phyloP scores from a whole-genome alignment of 2,888 invertebrate genomes.

The Drosophila longiperda region DNA sequence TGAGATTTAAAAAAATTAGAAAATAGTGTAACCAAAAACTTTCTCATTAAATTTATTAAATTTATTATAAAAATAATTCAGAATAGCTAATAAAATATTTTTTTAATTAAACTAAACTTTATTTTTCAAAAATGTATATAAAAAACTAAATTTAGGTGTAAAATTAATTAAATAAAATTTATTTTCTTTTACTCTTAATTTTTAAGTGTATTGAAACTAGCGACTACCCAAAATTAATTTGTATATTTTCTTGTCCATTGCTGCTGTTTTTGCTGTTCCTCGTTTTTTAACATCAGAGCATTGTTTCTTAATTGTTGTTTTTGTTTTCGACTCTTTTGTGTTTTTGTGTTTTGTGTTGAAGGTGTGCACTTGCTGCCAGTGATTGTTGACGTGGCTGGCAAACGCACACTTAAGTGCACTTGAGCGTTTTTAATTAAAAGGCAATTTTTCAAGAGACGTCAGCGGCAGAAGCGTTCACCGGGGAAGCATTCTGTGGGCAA shows the following conservation, averaged over 20 bases:
- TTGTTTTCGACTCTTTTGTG: constrained; percentile 26
- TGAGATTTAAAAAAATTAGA: background rate
- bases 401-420: constrained; percentile 78
- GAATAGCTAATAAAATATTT: background rate
- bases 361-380: constrained; percentile 51
- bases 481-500: background rate
- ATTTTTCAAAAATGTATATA: background rate
- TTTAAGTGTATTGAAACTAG: constrained; percentile 26
- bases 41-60: no score
- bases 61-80: background rate
- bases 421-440: constrained; percentile 79
- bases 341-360: constrained; percentile 36
- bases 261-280: constrained; percentile 7
- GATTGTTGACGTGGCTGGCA: constrained; percentile 74
- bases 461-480: constrained; percentile 25
- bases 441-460: constrained; percentile 70
- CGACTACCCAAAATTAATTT: constrained; percentile 13
- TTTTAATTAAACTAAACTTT: background rate
- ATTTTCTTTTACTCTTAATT: background rate
- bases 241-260: constrained; percentile 25
- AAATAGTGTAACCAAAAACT: background rate
- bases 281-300: constrained; percentile 29
- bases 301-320: constrained; percentile 56
- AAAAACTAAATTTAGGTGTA: background rate
- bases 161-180: background rate